A percentile compares a stretch with the other conserved stretches of the same genome.
phyloP scores from a whole-genome alignment of 2,888 invertebrate genomes.

The Sympetrum striolatum region DNA sequence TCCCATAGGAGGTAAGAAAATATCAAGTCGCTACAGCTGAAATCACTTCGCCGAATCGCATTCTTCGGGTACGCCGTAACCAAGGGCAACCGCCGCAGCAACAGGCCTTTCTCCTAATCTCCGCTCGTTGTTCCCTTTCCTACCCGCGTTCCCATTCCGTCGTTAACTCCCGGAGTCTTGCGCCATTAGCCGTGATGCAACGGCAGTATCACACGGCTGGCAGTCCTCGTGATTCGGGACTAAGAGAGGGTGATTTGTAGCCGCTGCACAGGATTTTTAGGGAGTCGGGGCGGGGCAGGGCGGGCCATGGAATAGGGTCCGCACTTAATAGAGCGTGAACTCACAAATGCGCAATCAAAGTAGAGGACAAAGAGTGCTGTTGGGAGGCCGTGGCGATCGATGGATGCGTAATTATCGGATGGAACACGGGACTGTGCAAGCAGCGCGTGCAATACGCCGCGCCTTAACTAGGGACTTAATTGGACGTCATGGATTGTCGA shows the following conservation, averaged over 20 bases:
- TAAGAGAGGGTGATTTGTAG: background rate
- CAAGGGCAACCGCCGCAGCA: background rate
- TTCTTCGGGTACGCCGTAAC: background rate
- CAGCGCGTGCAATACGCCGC: background rate
- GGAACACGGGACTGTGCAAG: background rate
- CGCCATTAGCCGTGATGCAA: constrained; percentile 39
- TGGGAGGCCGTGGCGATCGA: background rate
- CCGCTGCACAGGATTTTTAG: background rate
- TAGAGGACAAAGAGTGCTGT: background rate
- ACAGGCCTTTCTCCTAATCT: background rate
- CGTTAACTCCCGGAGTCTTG: background rate
- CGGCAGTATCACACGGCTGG: background rate
- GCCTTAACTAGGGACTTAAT: background rate
- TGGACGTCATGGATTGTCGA: background rate
- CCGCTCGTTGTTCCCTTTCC: background rate
- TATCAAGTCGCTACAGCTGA: background rate
- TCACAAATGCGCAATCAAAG: background rate
- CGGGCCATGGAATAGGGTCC: background rate
- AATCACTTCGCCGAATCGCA: background rate
- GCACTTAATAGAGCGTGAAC: constrained; percentile 27
- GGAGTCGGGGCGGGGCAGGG: background rate
- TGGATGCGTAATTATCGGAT: background rate
- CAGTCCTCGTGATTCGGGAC: constrained; percentile 5
- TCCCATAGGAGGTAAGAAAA: too few relatives aligned
- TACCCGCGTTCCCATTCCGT: constrained; percentile 24